Percentiles rank a stretch among this genome's conserved stretches.
phyloP scores from a whole-genome alignment of 1,140 invertebrate genomes.

The Proctacanthus coquilletti region DNA sequence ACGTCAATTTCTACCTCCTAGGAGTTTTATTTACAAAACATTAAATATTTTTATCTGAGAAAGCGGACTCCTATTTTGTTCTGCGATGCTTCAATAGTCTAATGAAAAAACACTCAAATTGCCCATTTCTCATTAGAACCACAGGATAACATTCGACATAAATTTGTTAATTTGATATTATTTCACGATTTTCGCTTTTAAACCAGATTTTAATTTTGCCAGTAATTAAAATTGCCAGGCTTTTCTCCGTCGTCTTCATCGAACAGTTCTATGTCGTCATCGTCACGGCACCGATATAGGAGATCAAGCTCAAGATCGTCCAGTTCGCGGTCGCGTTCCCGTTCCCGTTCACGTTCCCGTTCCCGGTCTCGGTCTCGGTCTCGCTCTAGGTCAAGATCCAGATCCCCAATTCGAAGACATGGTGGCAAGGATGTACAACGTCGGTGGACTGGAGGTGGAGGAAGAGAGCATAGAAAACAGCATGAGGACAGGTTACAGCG shows the following conservation, averaged over 20 bases:
- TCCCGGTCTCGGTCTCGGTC: neutral
- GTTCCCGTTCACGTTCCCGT: neutral
- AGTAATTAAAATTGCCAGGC: conserved; percentile 41
- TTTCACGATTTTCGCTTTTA: conserved; percentile 7
- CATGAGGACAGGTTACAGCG: no score
- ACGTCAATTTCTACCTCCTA: no score
- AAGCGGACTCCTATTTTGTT: no score
- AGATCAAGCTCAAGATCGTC: neutral
- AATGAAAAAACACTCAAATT: no score
- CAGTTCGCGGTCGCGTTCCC: neutral
- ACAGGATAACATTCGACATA: no score
- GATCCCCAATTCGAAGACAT: conserved; percentile 17
- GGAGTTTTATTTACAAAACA: no score
- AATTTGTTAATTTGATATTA: no score
- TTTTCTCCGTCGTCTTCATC: conserved; percentile 8
- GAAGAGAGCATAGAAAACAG: neutral
- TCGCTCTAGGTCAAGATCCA: conserved; percentile 24
- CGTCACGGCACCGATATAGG: neutral
- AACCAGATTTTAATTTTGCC: conserved; percentile 41
- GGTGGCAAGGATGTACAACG: no score
- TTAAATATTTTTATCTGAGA: no score
- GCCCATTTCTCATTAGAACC: no score
- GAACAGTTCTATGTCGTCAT: neutral
- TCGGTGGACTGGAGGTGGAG: conserved; percentile 4
- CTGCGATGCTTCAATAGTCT: no score